These are phyloP conservation scores for Eunapius fragilis DNA, from an alignment of 37 sponge, comb jelly and placozoan genomes.

Conservation along the genomic window DNA sequence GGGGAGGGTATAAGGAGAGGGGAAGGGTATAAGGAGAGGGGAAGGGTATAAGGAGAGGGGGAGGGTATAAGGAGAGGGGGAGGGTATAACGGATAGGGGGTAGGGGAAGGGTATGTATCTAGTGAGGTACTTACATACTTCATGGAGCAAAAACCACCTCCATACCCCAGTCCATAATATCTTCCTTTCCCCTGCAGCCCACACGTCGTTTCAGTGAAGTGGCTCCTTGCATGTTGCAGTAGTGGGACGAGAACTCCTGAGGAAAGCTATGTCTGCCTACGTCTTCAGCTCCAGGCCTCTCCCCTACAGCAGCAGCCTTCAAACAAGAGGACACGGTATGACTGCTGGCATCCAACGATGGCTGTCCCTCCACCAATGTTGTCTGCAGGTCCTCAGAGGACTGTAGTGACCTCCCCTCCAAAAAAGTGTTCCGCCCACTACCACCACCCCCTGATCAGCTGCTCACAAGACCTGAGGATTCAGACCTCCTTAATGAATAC, in stretches of 20 bases:
- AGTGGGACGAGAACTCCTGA: constrained; percentile 22
- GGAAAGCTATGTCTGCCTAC: constrained; percentile 14
- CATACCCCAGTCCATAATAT: not conserved
- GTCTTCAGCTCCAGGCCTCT: constrained; percentile 1
- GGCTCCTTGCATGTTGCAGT: constrained; percentile 53
- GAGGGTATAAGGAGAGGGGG: too few species aligned
- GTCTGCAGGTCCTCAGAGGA: not conserved
- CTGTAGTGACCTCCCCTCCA: not conserved
- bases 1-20: too few species aligned
- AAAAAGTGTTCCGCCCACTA: not conserved
- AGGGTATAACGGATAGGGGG: too few species aligned
- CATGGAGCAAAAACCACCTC: not conserved
- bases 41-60: too few species aligned
- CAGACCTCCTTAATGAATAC: not conserved
- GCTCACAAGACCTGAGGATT: not conserved
- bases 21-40: too few species aligned
- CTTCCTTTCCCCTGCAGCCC: constrained; percentile 28
- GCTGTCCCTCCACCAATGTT: not conserved
- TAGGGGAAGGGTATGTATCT: too few species aligned
- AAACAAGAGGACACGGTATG: not conserved
- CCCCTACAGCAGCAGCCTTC: not conserved
- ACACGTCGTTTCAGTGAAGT: constrained; percentile 37
- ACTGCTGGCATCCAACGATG: not conserved
- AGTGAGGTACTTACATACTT: too few species aligned
- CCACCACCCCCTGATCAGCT: not conserved